phyloP scores from a whole-genome alignment of 2,888 invertebrate genomes.

The Diadromus collaris region DNA sequence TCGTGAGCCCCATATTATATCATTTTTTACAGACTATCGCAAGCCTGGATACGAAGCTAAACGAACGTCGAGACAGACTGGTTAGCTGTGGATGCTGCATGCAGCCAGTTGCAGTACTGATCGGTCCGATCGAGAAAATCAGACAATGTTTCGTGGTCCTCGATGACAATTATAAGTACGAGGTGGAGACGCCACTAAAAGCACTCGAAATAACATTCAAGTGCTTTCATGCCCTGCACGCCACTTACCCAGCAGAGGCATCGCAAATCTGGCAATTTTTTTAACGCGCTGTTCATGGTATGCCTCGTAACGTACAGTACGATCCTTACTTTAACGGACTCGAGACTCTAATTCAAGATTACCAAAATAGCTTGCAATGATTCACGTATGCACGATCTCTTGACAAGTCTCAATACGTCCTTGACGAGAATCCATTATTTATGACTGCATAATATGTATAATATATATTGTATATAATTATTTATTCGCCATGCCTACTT shows the following conservation, averaged over 20 bases:
- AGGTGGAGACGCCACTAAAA: slow-evolving; percentile 30
- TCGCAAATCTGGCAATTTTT: slow-evolving; percentile 16
- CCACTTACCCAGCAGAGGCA: slow-evolving; percentile 16
- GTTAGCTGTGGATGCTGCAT: slow-evolving; percentile 13
- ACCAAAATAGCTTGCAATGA: too few species aligned
- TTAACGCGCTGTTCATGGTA: slow-evolving; percentile 13
- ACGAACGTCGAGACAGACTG: slow-evolving; percentile 19
- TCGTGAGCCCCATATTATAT: too few species aligned
- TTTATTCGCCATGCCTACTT: slow-evolving; percentile 24
- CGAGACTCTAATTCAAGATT: too few species aligned
- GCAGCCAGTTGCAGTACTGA: slow-evolving; percentile 15
- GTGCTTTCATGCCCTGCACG: slow-evolving; percentile 22
- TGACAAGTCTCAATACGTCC: too few species aligned
- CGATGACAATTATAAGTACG: slow-evolving; percentile 23
- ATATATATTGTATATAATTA: too few species aligned
- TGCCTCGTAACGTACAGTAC: slow-evolving; percentile 10
- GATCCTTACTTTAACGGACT: not conserved
- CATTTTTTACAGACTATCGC: slow-evolving; percentile 25
- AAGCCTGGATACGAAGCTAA: slow-evolving; percentile 33
- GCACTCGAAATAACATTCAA: slow-evolving; percentile 31
- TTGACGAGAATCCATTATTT: too few species aligned
- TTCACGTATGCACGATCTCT: too few species aligned
- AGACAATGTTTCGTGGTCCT: slow-evolving; percentile 20
- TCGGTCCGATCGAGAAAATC: slow-evolving; percentile 26
- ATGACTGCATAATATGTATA: too few species aligned